phyloP scores from a whole-genome alignment of 2,888 invertebrate genomes.

The Leucophora obtusa region DNA sequence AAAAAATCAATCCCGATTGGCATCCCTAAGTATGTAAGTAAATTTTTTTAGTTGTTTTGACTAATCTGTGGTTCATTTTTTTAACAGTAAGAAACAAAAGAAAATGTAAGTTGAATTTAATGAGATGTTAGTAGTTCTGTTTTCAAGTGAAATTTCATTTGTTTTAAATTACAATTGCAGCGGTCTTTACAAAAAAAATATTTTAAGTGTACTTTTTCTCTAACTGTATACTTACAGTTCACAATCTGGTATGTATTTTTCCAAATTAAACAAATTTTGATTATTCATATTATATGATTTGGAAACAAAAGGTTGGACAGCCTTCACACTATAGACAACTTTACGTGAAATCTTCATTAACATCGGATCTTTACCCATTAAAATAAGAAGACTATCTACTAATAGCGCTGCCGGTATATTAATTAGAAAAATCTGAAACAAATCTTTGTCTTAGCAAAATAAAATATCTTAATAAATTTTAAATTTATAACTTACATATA shows the following conservation, averaged over 20 bases:
- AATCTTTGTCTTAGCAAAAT: background rate
- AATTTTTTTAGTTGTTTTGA: no score
- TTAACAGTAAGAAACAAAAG: no score
- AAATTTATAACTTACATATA: background rate
- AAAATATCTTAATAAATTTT: no score
- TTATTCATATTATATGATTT: conserved; percentile 8
- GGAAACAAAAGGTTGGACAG: background rate
- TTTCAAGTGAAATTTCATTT: no score
- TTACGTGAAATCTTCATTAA: background rate
- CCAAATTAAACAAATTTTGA: conserved; percentile 27
- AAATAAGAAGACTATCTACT: conserved; percentile 4
- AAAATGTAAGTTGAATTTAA: no score
- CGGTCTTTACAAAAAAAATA: no score
- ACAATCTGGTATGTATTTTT: conserved; percentile 10
- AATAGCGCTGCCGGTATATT: background rate
- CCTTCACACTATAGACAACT: background rate
- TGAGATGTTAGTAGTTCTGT: no score
- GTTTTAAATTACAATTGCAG: no score
- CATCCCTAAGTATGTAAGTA: no score
- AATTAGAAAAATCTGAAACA: background rate
- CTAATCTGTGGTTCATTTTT: no score
- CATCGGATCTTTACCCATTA: background rate
- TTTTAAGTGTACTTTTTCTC: no score
- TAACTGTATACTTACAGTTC: conserved; percentile 33
- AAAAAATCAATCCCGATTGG: no score